These are phyloP conservation scores for Perdita meconis DNA, from an alignment of 2,888 invertebrate genomes.

Conservation along the genomic window DNA sequence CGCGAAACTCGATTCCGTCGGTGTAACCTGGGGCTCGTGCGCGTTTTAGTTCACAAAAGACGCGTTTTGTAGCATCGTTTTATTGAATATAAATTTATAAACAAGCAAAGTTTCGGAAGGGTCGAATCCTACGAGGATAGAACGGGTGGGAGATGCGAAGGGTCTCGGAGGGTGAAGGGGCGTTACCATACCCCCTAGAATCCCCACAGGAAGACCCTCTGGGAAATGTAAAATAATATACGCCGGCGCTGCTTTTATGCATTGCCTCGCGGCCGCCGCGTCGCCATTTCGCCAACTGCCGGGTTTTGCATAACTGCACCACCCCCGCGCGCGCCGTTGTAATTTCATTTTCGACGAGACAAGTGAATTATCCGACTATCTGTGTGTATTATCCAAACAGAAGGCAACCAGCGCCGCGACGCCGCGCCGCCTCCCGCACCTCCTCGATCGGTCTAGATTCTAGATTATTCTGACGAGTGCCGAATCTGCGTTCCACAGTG, in stretches of 20 bases:
- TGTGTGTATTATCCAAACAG: slow-evolving; percentile 71
- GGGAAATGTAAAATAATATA: slow-evolving; percentile 80
- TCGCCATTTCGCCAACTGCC: slow-evolving; percentile 62
- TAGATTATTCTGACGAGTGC: slow-evolving; percentile 61
- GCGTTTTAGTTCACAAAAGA: slow-evolving; percentile 31
- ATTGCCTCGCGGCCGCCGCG: slow-evolving; percentile 59
- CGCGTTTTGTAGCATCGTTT: slow-evolving; percentile 26
- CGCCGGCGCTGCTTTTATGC: slow-evolving; percentile 66
- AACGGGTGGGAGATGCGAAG: background rate
- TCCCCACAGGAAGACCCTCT: slow-evolving; percentile 60
- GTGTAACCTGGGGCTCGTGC: background rate
- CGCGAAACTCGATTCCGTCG: slow-evolving; percentile 26
- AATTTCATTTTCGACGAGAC: slow-evolving; percentile 74
- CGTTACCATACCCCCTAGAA: slow-evolving; percentile 44
- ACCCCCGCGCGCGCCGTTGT: slow-evolving; percentile 57
- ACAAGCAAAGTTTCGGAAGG: slow-evolving; percentile 6
- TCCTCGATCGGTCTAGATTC: slow-evolving; percentile 43
- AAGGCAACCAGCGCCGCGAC: slow-evolving; percentile 44
- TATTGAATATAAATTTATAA: slow-evolving; percentile 55
- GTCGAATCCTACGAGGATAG: background rate
- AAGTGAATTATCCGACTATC: slow-evolving; percentile 74
- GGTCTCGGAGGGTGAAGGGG: background rate
- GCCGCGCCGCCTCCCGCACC: slow-evolving; percentile 10
- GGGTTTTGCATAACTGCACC: slow-evolving; percentile 62
- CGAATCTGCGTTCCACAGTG: slow-evolving; percentile 63